A percentile compares a stretch with the other conserved stretches of the same genome.
Conservation (phyloP, 2,113 vertebrate genomes). For the Tympanuchus pallidicinctus region DNA sequence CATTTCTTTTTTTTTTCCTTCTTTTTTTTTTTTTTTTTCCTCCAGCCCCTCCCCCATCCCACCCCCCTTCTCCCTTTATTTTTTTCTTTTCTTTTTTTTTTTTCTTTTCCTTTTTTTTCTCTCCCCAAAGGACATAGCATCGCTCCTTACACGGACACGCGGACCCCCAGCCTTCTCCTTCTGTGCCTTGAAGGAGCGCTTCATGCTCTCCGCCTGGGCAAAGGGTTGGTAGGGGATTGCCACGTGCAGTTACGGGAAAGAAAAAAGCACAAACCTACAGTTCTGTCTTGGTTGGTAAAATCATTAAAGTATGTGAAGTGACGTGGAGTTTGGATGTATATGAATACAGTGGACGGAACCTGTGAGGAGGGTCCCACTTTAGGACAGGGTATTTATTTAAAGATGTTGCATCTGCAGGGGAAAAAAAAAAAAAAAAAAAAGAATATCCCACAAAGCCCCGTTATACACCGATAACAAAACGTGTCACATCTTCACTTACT, state of each 20-base stretch:
- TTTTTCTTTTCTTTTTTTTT: rapidly evolving
- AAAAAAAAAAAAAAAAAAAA: slow-evolving; percentile 31
- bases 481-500: slow-evolving; percentile 81
- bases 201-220: background rate
- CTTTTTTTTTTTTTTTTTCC: too few relatives aligned
- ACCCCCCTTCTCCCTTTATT: too few relatives aligned
- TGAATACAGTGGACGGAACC: slow-evolving; percentile 79
- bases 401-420: slow-evolving; percentile 47
- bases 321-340: slow-evolving; percentile 59
- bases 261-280: background rate
- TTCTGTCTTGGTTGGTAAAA: background rate
- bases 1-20: too few relatives aligned
- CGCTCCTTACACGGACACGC: slow-evolving; percentile 76
- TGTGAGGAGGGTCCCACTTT: slow-evolving; percentile 77
- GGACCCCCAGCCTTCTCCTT: slow-evolving; percentile 70
- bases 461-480: slow-evolving; percentile 77
- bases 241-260: background rate
- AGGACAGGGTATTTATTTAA: slow-evolving; percentile 74
- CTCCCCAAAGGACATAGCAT: slow-evolving; percentile 79
- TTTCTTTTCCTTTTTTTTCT: background rate
- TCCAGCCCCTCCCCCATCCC: too few relatives aligned
- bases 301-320: slow-evolving; percentile 7
- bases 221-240: background rate
- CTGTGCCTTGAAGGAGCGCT: background rate
- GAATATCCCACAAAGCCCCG: slow-evolving; percentile 77